Base-by-base conservation (phyloP, 1,140 invertebrate species). In the Panulirus ornatus region DNA sequence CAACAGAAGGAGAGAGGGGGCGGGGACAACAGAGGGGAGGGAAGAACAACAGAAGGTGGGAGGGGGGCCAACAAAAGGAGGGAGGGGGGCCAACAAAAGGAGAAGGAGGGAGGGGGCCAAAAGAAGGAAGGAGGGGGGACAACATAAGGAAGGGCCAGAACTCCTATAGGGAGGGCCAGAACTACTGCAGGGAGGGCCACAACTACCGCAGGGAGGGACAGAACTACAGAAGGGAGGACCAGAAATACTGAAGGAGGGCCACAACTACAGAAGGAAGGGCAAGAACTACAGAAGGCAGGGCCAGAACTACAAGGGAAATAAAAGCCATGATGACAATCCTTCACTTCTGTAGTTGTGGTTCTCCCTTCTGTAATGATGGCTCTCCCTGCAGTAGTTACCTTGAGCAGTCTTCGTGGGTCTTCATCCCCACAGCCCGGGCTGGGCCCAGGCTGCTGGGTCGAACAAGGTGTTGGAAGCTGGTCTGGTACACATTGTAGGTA, bases 1-100 rank as follows among this genome's bases (percentile, higher is more conserved):
- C 3, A 47, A 81, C 44, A 54, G 78, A 81, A 22, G 27, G 47
- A 81, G 47, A 81, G 42, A 54, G 47, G 54, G 47, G 6, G 34
- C 1, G 1, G 75, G 42, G 42, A 78, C 8, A 42, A 38, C 19
- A 38, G 42, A 38, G 27, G 75, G 42, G 75, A 42, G 38, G 22
- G 38, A 42, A 22, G 22, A 22, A 42, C 36, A 78, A 38, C 27
- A 44, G 54, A 44, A 81, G 78, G 54, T 42, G 54, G 51, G 38
- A 34, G 34, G n/a, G 19, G 47, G 34, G 47, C n/a, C 14, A 54
- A 19, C n/a, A 27, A 27, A 27, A 54, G 44, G 54, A 27, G 54
- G 44, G 54, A 44, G 54, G 78, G 30, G 78, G 34, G 22, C n/a
- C 22, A 30, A 19, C n/a, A 30, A 30, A 19, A 30, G 47, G 34